These are phyloP conservation scores for Malacoctenus gilli DNA, from an alignment of 2,797 vertebrate species.

Conservation along the genomic window DNA sequence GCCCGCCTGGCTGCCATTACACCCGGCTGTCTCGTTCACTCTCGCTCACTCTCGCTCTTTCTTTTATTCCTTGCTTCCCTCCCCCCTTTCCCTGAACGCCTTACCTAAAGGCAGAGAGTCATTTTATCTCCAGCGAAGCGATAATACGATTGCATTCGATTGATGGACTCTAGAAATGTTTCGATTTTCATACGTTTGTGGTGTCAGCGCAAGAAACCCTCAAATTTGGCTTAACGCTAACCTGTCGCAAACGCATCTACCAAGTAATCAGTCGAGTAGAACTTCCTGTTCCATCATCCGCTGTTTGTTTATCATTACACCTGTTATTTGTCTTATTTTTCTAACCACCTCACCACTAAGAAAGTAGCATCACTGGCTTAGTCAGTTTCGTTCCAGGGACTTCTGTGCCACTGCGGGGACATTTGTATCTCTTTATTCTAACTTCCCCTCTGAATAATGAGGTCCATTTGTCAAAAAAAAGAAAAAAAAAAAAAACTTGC, in stretches of 20 bases:
- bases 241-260: too few species aligned
- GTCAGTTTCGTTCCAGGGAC: background rate
- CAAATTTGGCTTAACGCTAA: too few species aligned
- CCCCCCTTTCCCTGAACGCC: background rate
- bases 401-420: conserved; percentile 7
- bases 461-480: conserved; percentile 47
- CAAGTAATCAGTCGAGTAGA: too few species aligned
- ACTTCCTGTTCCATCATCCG: too few species aligned
- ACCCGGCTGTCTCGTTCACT: background rate
- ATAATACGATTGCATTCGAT: too few species aligned
- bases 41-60: background rate
- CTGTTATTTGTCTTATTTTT: too few species aligned
- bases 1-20: conserved; percentile 2
- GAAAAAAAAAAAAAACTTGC: conserved; percentile 50
- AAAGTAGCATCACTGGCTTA: too few species aligned
- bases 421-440: conserved; percentile 26
- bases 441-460: conserved; percentile 37
- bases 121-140: conserved; percentile 4
- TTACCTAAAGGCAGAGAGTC: background rate
- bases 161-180: too few species aligned
- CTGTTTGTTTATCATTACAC: too few species aligned
- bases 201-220: too few species aligned
- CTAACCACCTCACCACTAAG: too few species aligned
- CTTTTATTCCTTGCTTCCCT: background rate
- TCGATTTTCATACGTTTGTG: too few species aligned